These are phyloP conservation scores for Zaprionus ornatus DNA, from an alignment of 1,140 invertebrate species.

Conservation along the genomic window DNA sequence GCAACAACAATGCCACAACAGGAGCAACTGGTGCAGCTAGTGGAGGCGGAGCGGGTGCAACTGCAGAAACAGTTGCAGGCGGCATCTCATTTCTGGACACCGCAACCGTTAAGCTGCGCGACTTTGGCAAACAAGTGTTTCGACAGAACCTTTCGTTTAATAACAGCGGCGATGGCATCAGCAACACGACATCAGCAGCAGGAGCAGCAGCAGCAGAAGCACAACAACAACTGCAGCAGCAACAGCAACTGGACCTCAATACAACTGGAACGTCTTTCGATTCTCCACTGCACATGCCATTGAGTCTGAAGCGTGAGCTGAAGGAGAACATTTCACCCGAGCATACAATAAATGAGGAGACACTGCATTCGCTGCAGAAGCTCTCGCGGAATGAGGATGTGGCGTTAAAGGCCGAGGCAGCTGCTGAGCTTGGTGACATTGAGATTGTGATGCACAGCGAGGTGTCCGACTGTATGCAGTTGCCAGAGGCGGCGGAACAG, in stretches of 20 bases:
- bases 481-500: conserved; percentile 30
- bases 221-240: not conserved
- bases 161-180: conserved; percentile 48
- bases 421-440: conserved; percentile 60
- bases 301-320: conserved; percentile 74
- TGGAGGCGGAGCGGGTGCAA: conserved; percentile 9
- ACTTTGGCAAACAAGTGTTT: conserved; percentile 80
- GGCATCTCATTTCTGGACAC: conserved; percentile 70
- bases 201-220: not conserved
- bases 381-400: conserved; percentile 49
- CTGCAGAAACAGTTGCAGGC: conserved; percentile 14
- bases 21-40: conserved; percentile 27
- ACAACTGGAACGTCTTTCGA: conserved; percentile 33
- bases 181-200: not conserved
- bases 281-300: conserved; percentile 62
- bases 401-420: conserved; percentile 43
- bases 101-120: conserved; percentile 73
- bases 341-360: conserved; percentile 81
- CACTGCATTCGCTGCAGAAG: conserved; percentile 72
- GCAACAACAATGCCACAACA: conserved; percentile 24
- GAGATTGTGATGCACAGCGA: conserved; percentile 75
- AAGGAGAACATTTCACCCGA: conserved; percentile 83
- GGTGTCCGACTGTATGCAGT: conserved; percentile 47
- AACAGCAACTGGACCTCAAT: conserved; percentile 22
- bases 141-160: conserved; percentile 78